Percentiles rank a stretch among this genome's conserved stretches.
Conservation (phyloP, 2,797 vertebrate genomes). For the Enteromius thamalakanensis region DNA sequence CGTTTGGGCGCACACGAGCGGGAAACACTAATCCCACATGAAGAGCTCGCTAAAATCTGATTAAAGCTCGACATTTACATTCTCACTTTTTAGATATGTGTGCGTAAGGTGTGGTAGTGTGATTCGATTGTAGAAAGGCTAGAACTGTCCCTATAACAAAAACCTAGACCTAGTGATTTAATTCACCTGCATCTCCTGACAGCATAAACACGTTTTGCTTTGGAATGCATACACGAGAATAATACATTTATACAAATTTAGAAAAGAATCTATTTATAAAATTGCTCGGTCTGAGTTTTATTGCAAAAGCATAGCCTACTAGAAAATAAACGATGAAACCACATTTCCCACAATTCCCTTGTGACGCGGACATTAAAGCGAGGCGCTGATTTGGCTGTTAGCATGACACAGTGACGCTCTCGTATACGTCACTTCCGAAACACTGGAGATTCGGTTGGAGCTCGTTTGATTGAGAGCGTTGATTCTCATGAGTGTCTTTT, state of each 20-base stretch:
- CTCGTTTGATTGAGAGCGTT: not conserved
- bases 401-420: not conserved
- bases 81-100: not conserved
- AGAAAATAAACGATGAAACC: slow-evolving; percentile 50
- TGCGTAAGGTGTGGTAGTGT: not conserved
- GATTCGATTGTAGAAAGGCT: not conserved
- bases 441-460: not conserved
- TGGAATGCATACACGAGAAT: not conserved
- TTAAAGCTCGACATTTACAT: not conserved
- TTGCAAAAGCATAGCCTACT: not conserved
- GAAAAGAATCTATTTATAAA: not conserved
- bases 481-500: not conserved
- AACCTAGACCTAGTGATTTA: not conserved
- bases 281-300: not conserved
- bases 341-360: slow-evolving; percentile 67
- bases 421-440: slow-evolving; percentile 12
- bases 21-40: slow-evolving; percentile 75
- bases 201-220: not conserved
- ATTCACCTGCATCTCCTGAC: not conserved
- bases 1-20: slow-evolving; percentile 79
- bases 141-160: not conserved
- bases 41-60: slow-evolving; percentile 48
- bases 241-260: accelerated
- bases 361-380: not conserved
- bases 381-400: slow-evolving; percentile 67